Percentiles rank a stretch among this genome's conserved stretches.
Conservation (phyloP, 2,113 vertebrate species). For the Solea senegalensis region DNA sequence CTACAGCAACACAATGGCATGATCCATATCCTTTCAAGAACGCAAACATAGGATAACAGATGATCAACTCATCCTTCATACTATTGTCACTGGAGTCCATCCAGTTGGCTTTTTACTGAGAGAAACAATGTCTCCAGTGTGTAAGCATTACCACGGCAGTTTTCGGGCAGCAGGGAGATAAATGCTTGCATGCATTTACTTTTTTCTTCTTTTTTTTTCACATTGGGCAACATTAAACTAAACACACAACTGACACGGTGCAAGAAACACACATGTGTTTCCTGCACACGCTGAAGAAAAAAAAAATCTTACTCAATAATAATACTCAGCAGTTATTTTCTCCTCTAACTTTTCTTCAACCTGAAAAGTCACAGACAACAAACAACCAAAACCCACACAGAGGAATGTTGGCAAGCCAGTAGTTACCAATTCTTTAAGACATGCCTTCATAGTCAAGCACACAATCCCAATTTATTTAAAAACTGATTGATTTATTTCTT, state of each 20-base stretch:
- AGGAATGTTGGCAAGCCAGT: conserved; percentile 29
- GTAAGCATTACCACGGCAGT: conserved; percentile 26
- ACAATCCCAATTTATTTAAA: conserved; percentile 56
- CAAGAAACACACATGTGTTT: background rate
- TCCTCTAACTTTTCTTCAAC: background rate
- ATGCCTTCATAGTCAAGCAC: conserved; percentile 28
- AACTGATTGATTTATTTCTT: conserved; percentile 46
- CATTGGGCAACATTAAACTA: conserved; percentile 21
- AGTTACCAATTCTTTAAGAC: conserved; percentile 47
- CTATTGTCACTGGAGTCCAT: conserved; percentile 63
- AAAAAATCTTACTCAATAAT: conserved; percentile 5
- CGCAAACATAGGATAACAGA: conserved; percentile 67
- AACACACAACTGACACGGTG: conserved; percentile 6
- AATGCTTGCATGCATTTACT: conserved; percentile 32
- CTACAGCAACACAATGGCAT: conserved; percentile 13
- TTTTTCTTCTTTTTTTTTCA: conserved; percentile 26
- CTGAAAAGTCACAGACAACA: conserved; percentile 5
- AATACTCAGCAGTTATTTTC: conserved; percentile 15
- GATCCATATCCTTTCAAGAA: conserved; percentile 40
- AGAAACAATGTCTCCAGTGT: conserved; percentile 56
- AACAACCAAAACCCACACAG: conserved; percentile 24
- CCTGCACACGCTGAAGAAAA: background rate
- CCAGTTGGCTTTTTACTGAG: conserved; percentile 44
- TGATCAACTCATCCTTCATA: conserved; percentile 52
- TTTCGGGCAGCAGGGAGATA: conserved; percentile 22